Evolutionary conservation across 2,113 vertebrate species (phyloP).

Genomic region (Nothoprocta pentlandii): DNA sequence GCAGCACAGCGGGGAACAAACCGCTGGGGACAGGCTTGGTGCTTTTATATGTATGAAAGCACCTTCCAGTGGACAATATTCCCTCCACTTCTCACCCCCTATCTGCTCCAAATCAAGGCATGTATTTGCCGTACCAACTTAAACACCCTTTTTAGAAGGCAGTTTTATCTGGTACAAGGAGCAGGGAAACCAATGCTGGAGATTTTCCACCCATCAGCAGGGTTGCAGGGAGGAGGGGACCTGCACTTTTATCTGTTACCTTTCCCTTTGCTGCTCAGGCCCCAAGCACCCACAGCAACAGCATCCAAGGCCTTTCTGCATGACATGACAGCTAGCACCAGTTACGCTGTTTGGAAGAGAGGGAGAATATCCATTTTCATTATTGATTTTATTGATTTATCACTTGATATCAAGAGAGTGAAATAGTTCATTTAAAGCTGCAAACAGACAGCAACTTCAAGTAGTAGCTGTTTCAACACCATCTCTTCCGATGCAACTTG

Average conservation of each 20-base stretch:
- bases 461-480: neutral
- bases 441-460: neutral
- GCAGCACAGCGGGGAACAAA: neutral
- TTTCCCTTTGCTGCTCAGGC: neutral
- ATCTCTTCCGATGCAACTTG: neutral
- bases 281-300: neutral
- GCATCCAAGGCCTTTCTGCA: neutral
- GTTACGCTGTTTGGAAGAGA: neutral
- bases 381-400: neutral
- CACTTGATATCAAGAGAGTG: neutral
- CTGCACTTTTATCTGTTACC: neutral
- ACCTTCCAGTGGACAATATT: neutral
- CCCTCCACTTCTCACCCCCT: neutral
- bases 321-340: neutral
- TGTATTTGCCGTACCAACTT: neutral
- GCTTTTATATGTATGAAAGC: fast-evolving
- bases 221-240: neutral
- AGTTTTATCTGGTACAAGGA: neutral
- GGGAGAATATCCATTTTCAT: neutral
- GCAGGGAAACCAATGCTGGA: neutral
- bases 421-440: neutral
- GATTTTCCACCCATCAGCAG: neutral
- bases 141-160: neutral
- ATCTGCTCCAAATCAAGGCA: neutral
- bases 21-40: neutral